A percentile compares a stretch with the other conserved stretches of the same genome.
phyloP scores from a whole-genome alignment of 2,888 invertebrate species.

The Ophioninae sp. region DNA sequence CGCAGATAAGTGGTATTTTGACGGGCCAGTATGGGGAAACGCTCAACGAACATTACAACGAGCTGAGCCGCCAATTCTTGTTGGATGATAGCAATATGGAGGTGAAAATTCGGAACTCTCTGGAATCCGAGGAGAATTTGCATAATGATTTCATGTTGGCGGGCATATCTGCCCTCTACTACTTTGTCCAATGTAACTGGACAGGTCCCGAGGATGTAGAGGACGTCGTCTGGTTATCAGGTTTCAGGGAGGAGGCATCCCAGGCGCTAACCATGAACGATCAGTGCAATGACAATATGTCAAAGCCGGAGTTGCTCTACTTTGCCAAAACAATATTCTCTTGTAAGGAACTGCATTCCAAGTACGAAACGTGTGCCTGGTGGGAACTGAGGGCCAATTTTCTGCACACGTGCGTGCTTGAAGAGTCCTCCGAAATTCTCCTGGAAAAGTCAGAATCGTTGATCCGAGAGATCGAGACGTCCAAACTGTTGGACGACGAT shows the following conservation, averaged over 20 bases:
- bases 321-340: constrained; percentile 78
- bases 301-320: constrained; percentile 77
- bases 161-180: constrained; percentile 86
- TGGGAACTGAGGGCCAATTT: constrained; percentile 88
- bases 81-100: constrained; percentile 17
- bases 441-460: constrained; percentile 84
- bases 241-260: constrained; percentile 71
- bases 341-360: constrained; percentile 79
- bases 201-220: constrained; percentile 85
- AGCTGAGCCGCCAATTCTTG: neutral
- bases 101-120: constrained; percentile 13
- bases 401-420: constrained; percentile 89
- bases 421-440: constrained; percentile 88
- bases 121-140: constrained; percentile 41
- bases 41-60: constrained; percentile 44
- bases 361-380: constrained; percentile 83
- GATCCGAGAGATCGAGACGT: constrained; percentile 74
- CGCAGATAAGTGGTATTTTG: constrained; percentile 43
- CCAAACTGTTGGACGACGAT: constrained; percentile 61
- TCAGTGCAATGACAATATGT: constrained; percentile 76
- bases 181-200: constrained; percentile 92
- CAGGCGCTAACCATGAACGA: constrained; percentile 77
- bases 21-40: constrained; percentile 47
- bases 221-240: constrained; percentile 69
- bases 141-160: constrained; percentile 82